Conservation (phyloP, 2,888 invertebrate species). For the Drosophila meridionalis region DNA sequence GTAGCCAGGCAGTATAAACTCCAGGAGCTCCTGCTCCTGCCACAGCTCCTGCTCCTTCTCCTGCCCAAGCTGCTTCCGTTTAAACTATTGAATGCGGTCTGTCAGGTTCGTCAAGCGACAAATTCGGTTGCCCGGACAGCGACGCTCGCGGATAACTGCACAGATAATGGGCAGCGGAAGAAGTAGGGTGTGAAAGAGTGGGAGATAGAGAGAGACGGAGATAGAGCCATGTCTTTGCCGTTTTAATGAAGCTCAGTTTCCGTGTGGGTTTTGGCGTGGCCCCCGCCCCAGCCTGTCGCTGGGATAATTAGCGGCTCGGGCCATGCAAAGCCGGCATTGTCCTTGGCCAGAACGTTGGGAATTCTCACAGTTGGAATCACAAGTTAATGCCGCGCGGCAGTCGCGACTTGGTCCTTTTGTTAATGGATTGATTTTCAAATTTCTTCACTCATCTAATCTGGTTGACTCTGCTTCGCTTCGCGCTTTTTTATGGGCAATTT, state of each 20-base stretch:
- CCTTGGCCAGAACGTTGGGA: slow-evolving; percentile 73
- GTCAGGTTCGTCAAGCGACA: slow-evolving; percentile 48
- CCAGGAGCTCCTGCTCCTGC: not conserved
- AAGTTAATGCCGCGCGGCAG: slow-evolving; percentile 77
- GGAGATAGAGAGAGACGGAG: not conserved
- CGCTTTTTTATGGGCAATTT: slow-evolving; percentile 67
- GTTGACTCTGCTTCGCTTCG: slow-evolving; percentile 45
- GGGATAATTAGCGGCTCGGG: slow-evolving; percentile 82
- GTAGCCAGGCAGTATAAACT: slow-evolving; percentile 29
- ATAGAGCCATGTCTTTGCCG: slow-evolving; percentile 60
- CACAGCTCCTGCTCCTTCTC: not conserved
- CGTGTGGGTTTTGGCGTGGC: slow-evolving; percentile 30
- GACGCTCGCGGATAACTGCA: slow-evolving; percentile 69
- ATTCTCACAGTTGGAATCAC: slow-evolving; percentile 84
- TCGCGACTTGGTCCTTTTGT: slow-evolving; percentile 62
- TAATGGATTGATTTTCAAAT: slow-evolving; percentile 81
- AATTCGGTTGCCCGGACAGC: slow-evolving; percentile 67
- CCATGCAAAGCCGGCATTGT: slow-evolving; percentile 79
- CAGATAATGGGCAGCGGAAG: slow-evolving; percentile 62
- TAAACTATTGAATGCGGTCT: slow-evolving; percentile 64
- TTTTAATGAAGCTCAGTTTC: slow-evolving; percentile 81
- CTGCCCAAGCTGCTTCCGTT: slow-evolving; percentile 20
- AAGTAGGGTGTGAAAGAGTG: not conserved
- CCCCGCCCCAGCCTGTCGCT: slow-evolving; percentile 23
- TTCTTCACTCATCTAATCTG: slow-evolving; percentile 73